Evolutionary conservation across 2,797 vertebrate genomes (phyloP).

Genomic region (Gymnothorax reevesii): DNA sequence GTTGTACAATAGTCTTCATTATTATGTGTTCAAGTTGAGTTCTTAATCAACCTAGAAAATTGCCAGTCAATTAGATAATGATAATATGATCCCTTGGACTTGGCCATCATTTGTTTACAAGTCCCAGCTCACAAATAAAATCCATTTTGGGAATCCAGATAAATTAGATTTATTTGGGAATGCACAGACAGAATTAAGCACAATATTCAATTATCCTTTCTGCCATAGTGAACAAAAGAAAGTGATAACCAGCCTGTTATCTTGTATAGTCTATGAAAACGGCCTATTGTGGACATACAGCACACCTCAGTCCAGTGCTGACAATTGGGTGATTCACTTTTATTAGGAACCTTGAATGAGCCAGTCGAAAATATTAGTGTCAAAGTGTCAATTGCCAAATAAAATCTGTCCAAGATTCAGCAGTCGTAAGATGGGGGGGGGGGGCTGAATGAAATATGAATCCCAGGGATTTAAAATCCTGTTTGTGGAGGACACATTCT

Average conservation of each 20-base stretch:
- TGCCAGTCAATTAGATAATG: neutral
- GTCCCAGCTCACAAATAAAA: conserved; percentile 3
- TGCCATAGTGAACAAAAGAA: neutral
- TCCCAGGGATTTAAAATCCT: conserved; percentile 58
- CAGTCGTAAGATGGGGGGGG: neutral
- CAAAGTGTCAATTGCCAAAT: conserved; percentile 31
- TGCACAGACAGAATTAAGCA: neutral
- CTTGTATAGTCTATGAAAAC: neutral
- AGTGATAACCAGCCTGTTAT: conserved; percentile 5
- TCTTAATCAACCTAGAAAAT: neutral
- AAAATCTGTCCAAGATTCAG: conserved; percentile 31
- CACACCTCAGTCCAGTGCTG: conserved; percentile 27
- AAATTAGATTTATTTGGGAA: neutral
- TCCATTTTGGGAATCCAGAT: neutral
- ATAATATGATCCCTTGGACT: neutral
- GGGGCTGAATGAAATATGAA: conserved; percentile 42
- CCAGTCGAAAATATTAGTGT: conserved; percentile 36
- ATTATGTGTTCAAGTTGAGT: neutral
- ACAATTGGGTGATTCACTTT: conserved; percentile 33
- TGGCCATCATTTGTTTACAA: neutral
- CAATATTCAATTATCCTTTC: neutral
- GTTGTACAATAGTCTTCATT: neutral
- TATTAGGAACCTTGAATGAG: conserved; percentile 26
- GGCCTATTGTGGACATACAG: conserved; percentile 2
- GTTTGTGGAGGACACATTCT: conserved; percentile 57